Evolutionary conservation across 2,113 vertebrate species (phyloP), one percentile per base, ranked within the genome.

Genomic region (Hypanus sabinus): DNA sequence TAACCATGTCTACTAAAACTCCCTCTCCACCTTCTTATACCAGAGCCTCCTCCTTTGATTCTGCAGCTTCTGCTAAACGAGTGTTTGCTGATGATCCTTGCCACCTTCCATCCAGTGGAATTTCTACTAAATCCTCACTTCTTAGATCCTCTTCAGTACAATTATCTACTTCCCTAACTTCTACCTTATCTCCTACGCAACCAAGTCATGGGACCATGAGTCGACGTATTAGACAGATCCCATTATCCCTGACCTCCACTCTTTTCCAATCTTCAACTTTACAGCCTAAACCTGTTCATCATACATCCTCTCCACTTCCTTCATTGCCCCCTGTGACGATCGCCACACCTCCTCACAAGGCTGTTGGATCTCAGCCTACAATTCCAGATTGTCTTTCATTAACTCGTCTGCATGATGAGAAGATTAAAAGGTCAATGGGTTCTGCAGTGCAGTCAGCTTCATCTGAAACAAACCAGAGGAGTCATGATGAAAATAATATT

Each of bases 141-240:
- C 96, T 97, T 95, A 94, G 95, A 94, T 97, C 97, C 94, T 97
- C 97, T 0, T 96, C 96, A 95, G 97, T 97, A 0, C 97, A 98
- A 96, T 97, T 98, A 94, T 97, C 96, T 70, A 96, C 95, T 62
- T 96, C 96, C 79, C 95, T 97, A 0, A 95, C 96, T 95, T 98
- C 97, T 5, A 97, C 97, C 93, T 97, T 97, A 95, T 96, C 97
- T 96, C 97, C 97, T 0, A 96, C 97, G 95, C 97, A 97, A 95
- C 95, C 96, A 33, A 97, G 96, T 87, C 94, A 94, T 94, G 95
- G 95, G 95, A 96, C 96, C 14, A 18, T 95, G 94, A 95, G 94
- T 85, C 96, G 96, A 92, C 96, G 97, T 95, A 96, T 97, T 96
- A 97, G 96, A 87, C 97, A 95, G 95, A 97, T 97, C 94, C 98